Evolutionary conservation across 2,797 vertebrate genomes (phyloP), one percentile per base, ranked within the genome.

Genomic region (Pipistrellus pygmaeus): DNA sequence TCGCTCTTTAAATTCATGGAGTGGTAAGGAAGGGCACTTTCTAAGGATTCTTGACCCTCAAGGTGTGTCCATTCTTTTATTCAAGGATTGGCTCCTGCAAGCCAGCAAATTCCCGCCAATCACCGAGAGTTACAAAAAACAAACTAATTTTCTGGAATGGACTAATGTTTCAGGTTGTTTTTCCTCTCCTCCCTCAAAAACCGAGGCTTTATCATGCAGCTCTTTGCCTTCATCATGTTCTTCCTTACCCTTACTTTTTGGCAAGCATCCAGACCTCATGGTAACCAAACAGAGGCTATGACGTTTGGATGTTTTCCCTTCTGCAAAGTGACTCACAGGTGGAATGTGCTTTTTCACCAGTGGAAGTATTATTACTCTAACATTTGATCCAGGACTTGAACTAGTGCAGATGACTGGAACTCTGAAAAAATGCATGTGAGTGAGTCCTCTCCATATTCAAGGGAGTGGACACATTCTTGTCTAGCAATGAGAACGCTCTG

Each of bases 151-250:
- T 95, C 87, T 97, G 96, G 64, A 76, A 85, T 87, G 91, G 41
- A 35, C 77, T 97, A 82, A 88, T 32, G 21, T 95, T 97, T 97
- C 94, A 60, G 77, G 77, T 91, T 88, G 83, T 92, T 95, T 97
- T 93, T 93, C 75, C 88, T 95, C 17, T 76, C 23, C 44, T 80
- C 23, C 35, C 66, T 95, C 69, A 85, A 80, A 95, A 81, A 13
- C 88, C 76, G 64, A 95, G 51, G 53, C 48, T 83, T 94, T 95
- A 93, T 95, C 94, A 71, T 95, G 15, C 0, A 94, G 15, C 72
- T 92, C 60, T 96, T 75, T 44, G 87, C 87, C 85, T 96, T 95
- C 71, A 69, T 80, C 69, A 57, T 95, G 77, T 93, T 96, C 90
- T 95, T 95, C 88, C 75, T 92, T 68, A n/a, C 18, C 93, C 87